phyloP scores from a whole-genome alignment of 2,888 invertebrate genomes.

The Iphiclides podalirius region DNA sequence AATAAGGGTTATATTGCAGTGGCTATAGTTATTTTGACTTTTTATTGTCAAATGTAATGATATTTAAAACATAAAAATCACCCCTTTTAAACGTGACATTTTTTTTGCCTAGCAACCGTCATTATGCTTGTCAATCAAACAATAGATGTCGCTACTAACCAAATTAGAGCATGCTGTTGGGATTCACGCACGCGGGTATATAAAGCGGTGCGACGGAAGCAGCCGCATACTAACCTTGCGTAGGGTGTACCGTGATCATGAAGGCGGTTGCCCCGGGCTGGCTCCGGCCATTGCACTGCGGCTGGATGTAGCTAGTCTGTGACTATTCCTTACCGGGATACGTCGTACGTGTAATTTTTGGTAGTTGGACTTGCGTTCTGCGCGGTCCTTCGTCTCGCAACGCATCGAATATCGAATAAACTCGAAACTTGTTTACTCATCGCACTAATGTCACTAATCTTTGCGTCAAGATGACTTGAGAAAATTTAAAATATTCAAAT shows the following conservation, averaged over 20 bases:
- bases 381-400: slow-evolving; percentile 72
- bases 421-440: not conserved
- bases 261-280: slow-evolving; percentile 82
- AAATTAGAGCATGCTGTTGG: slow-evolving; percentile 53
- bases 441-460: too few species aligned
- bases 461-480: too few species aligned
- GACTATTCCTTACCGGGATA: slow-evolving; percentile 78
- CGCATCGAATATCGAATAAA: too few species aligned
- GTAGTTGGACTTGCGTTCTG: slow-evolving; percentile 81
- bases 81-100: too few species aligned
- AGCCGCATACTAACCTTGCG: slow-evolving; percentile 84
- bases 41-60: too few species aligned
- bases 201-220: slow-evolving; percentile 26
- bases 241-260: slow-evolving; percentile 86
- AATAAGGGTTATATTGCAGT: too few species aligned
- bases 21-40: too few species aligned
- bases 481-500: too few species aligned
- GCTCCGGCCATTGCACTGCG: slow-evolving; percentile 85
- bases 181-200: slow-evolving; percentile 41
- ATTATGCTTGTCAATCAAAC: slow-evolving; percentile 25
- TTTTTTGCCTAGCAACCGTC: slow-evolving; percentile 26
- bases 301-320: slow-evolving; percentile 79
- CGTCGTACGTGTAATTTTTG: slow-evolving; percentile 83
- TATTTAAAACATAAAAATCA: too few species aligned
- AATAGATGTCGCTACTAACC: slow-evolving; percentile 59